Evolutionary conservation across 2,113 vertebrate species (phyloP), one percentile per base, ranked within the genome.

Genomic region (Grantiella picta): DNA sequence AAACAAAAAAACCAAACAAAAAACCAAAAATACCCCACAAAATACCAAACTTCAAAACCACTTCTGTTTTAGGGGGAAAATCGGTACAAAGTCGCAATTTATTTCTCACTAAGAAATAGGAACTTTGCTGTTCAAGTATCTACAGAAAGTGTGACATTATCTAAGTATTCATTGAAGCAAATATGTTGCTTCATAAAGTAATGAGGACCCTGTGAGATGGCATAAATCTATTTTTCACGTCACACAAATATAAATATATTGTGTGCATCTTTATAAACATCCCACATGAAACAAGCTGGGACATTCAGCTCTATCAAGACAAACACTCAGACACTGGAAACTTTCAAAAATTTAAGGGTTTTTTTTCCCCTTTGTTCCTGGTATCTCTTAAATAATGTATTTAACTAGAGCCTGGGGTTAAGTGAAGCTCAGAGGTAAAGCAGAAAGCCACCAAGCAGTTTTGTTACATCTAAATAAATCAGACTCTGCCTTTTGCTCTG

Each of bases 11-110:
- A 44, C 17, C 42, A 44, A 44, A 16, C 40, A 42, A 44, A 42
- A 42, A 42, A 42, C 40, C 42, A 16, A 44, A 44, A 44, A 44
- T 18, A 44, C 42, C 15, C 42, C 42, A 44, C 16, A 44, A 44
- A 18, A 18, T 16, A 31, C 35, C 15, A 28, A 47, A 31, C 14
- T 50, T 50, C 31, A 35, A 6, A 65, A 28, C 1, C 12, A 11
- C 2, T 19, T 42, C 8, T 5, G 7, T 5, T 36, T 20, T 10
- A 9, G 7, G 4, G 9, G 6, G 3, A 3, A 6, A 23, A 23
- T 4, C 5, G 42, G 18, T 15, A 60, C 12, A 27, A 61, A 79
- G 14, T 6, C 24, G 17, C 15, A 50, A 24, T 24, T 75, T 31
- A 19, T 36, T 73, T 65, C 45, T 65, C 11, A 6, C 11, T 10